These are phyloP conservation scores for Ctenoplectra terminalis DNA, from an alignment of 1,140 invertebrate species.

Conservation along the genomic window DNA sequence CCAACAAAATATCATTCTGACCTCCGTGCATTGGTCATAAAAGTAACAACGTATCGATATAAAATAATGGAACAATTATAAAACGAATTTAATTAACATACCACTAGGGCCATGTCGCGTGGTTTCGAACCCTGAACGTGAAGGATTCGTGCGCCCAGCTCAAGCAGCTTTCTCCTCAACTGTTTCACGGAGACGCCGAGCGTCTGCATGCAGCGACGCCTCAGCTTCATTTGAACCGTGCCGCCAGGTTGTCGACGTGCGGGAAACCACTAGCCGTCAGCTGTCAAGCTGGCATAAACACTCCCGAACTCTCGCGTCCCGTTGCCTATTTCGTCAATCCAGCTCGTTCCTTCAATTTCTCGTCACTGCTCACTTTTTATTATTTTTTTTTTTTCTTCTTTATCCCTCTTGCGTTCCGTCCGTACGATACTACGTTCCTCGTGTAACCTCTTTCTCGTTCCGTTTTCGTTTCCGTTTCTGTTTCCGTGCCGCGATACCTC, in stretches of 20 bases:
- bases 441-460: background rate
- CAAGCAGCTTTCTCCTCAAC: conserved; percentile 79
- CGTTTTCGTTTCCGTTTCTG: background rate
- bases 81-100: conserved; percentile 70
- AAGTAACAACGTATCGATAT: too few species aligned
- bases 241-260: conserved; percentile 78
- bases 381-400: background rate
- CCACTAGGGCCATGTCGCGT: conserved; percentile 81
- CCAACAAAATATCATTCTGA: too few species aligned
- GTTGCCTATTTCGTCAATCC: background rate
- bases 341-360: conserved; percentile 29
- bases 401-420: too few species aligned
- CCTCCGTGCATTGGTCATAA: too few species aligned
- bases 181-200: conserved; percentile 81
- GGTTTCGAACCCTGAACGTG: conserved; percentile 79
- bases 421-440: too few species aligned
- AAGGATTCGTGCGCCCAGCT: conserved; percentile 78
- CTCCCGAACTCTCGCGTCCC: conserved; percentile 44
- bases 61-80: too few species aligned
- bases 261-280: conserved; percentile 75
- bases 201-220: conserved; percentile 82
- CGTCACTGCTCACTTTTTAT: conserved; percentile 35
- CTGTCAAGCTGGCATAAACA: conserved; percentile 75
- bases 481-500: background rate
- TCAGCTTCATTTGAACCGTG: conserved; percentile 81